Base-by-base conservation (phyloP, 2,888 invertebrate species). In the Scaptomyza tumidula region DNA sequence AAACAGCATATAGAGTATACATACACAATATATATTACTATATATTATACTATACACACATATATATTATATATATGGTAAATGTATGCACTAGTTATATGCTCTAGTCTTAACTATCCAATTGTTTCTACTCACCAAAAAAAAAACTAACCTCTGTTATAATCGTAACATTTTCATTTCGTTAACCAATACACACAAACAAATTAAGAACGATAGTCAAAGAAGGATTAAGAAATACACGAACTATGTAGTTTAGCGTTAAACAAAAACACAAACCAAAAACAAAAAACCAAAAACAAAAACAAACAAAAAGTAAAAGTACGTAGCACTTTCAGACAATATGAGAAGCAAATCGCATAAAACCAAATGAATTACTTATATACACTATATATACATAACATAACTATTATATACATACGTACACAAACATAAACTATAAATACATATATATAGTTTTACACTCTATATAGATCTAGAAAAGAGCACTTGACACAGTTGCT, bases 261-360 rank as follows among this genome's bases (percentile, higher is more conserved):
- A 53, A 55, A 44, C 41, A 56, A 65, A 59, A 41, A 33, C 2
- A 33, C 14, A 14, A 52, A 59, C 35, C 3, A 56, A 65, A 39
- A 39, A 13, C 4, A 35, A 39, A 14, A n/a, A n/a, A n/a, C n/a
- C n/a, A n/a, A 24, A 52, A 59, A 29, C 3, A 56, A 65, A 39
- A 39, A 13, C 4, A 35, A 39, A 14, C 1, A 39, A 16, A 46
- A 27, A 39, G n/a, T 11, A 63, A 64, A 70, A 83, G 77, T 86
- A 83, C 64, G 78, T 80, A 88, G 88, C 88, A 88, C 83, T 84
- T 86, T 86, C 83, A 86, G 83, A 83, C 83, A 83, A 83, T 83
- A 83, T 86, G 78, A 37, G 41, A 41, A 67, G 62, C 46, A 59
- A 58, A 57, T 45, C 65, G 62, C 49, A 71, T 53, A 53, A 55